These are phyloP conservation scores for Crematogaster levior DNA, from an alignment of 2,888 invertebrate species.

Conservation along the genomic window DNA sequence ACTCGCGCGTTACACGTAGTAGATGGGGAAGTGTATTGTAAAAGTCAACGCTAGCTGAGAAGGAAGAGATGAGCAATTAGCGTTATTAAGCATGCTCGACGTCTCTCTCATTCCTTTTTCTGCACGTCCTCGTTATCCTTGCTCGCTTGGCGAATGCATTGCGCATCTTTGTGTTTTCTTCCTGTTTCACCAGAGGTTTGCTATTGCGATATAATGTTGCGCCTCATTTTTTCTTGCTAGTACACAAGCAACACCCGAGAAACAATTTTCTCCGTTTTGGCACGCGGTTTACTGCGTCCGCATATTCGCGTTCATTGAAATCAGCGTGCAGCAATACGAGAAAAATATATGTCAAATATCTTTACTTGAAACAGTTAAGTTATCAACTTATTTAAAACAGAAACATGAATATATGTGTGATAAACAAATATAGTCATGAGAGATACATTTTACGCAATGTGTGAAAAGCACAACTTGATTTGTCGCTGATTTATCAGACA, in stretches of 20 bases:
- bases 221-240: background rate
- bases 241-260: background rate
- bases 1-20: conserved; percentile 10
- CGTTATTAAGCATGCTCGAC: conserved; percentile 71
- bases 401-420: background rate
- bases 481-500: conserved; percentile 20
- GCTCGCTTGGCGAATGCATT: background rate
- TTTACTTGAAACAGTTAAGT: background rate
- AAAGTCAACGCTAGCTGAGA: conserved; percentile 62
- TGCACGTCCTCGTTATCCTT: conserved; percentile 8
- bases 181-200: conserved; percentile 3
- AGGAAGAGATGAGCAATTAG: conserved; percentile 71
- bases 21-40: conserved; percentile 50
- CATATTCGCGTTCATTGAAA: background rate
- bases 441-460: background rate
- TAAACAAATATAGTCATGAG: background rate
- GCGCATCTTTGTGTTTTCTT: conserved; percentile 5
- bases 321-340: background rate
- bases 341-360: background rate
- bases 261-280: conserved; percentile 2
- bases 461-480: conserved; percentile 1
- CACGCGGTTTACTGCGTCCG: background rate
- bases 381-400: background rate
- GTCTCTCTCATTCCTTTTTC: conserved; percentile 59
- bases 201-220: conserved; percentile 1